phyloP scores from a whole-genome alignment of 2,113 vertebrate species.

The Phycodurus eques region DNA sequence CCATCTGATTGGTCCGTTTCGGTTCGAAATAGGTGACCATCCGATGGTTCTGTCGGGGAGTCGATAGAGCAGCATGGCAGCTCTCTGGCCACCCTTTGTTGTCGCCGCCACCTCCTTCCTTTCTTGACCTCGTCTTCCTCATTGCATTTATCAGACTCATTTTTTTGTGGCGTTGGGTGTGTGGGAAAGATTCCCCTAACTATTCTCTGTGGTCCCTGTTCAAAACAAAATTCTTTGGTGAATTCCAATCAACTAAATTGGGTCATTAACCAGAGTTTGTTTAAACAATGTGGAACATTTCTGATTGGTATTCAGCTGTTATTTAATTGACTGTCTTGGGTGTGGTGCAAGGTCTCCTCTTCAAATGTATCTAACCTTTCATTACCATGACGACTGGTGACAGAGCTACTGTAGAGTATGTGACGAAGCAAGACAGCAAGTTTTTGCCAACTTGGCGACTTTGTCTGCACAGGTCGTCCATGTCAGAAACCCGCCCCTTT shows the following conservation, averaged over 20 bases:
- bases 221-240: not conserved
- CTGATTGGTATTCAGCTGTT: slow-evolving; percentile 15
- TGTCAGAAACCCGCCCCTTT: too few species aligned
- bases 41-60: slow-evolving; percentile 54
- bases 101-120: not conserved
- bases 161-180: slow-evolving; percentile 13
- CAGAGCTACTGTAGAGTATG: not conserved
- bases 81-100: slow-evolving; percentile 22
- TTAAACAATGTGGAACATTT: not conserved
- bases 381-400: not conserved
- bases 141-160: not conserved
- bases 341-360: slow-evolving; percentile 12
- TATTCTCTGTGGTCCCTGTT: not conserved
- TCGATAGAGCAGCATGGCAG: slow-evolving; percentile 57
- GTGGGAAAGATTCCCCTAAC: slow-evolving; percentile 2
- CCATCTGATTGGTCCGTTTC: slow-evolving; percentile 50
- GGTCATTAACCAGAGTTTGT: not conserved
- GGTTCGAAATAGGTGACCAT: slow-evolving; percentile 29
- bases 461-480: not conserved
- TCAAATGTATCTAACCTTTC: not conserved
- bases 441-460: not conserved
- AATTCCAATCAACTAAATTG: slow-evolving; percentile 24
- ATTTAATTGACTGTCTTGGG: not conserved
- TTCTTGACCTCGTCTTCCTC: not conserved
- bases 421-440: not conserved